Evolutionary conservation across 2,888 invertebrate genomes (phyloP).

Genomic region (Phortica magna): DNA sequence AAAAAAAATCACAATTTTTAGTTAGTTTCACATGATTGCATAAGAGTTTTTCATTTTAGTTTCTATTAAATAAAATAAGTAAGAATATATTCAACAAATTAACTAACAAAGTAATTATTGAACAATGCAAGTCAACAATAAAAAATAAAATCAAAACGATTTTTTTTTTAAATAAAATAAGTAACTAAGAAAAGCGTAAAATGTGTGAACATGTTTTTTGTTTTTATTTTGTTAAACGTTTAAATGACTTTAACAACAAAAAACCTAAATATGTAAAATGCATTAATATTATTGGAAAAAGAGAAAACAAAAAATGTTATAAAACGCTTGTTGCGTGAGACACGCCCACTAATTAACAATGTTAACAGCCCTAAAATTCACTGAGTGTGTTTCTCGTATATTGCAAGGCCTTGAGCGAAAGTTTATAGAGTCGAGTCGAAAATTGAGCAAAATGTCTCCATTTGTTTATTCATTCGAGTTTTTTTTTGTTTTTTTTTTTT

Average conservation of each 20-base stretch:
- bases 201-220: neutral
- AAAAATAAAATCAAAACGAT: neutral
- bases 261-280: neutral
- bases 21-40: conserved; percentile 29
- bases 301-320: neutral
- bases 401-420: neutral
- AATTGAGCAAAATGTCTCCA: conserved; percentile 10
- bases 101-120: neutral
- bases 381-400: conserved; percentile 57
- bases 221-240: neutral
- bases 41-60: conserved; percentile 1
- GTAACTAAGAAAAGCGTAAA: conserved; percentile 25
- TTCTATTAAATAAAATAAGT: neutral
- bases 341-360: conserved; percentile 60
- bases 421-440: conserved; percentile 1
- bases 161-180: neutral
- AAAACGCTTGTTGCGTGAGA: neutral
- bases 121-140: conserved; percentile 2
- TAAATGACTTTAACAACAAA: neutral
- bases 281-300: neutral
- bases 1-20: conserved; percentile 26
- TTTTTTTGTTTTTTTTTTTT: neutral
- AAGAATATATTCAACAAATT: neutral
- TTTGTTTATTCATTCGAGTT: neutral
- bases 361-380: conserved; percentile 68